Evolutionary conservation across 1,140 invertebrate species (phyloP).

Genomic region (Aethina tumida): DNA sequence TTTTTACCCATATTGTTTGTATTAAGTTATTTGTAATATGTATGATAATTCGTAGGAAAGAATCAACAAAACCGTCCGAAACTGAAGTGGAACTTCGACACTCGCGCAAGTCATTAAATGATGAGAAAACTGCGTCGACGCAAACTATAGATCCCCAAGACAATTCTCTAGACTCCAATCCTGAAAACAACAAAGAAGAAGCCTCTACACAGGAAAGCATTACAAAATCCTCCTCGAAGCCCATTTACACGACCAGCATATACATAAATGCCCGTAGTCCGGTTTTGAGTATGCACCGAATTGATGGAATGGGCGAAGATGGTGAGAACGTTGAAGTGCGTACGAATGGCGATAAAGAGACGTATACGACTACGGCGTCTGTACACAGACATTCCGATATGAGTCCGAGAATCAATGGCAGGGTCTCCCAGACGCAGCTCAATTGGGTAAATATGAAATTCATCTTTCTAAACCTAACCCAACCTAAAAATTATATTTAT

Average conservation of each 20-base stretch:
- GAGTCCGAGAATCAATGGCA: slow-evolving; percentile 11
- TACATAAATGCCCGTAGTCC: slow-evolving; percentile 32
- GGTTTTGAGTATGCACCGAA: slow-evolving; percentile 18
- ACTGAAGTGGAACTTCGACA: too few relatives aligned
- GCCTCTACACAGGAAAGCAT: slow-evolving; percentile 3
- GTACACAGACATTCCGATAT: slow-evolving; percentile 26
- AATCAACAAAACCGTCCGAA: too few relatives aligned
- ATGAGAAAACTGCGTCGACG: too few relatives aligned
- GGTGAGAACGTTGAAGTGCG: slow-evolving; percentile 12
- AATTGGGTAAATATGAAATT: slow-evolving; percentile 23
- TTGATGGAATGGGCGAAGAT: slow-evolving; percentile 20
- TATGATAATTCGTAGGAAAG: too few relatives aligned
- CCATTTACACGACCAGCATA: slow-evolving; percentile 32
- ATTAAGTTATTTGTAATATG: too few relatives aligned
- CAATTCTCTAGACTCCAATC: too few relatives aligned
- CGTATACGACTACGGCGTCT: slow-evolving; percentile 26
- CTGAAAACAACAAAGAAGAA: slow-evolving; percentile 9
- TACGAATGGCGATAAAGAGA: slow-evolving; percentile 9
- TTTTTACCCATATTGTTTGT: too few relatives aligned
- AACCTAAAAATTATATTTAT: slow-evolving; percentile 5
- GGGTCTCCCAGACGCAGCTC: slow-evolving; percentile 9
- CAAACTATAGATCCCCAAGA: too few relatives aligned
- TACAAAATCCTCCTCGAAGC: not conserved
- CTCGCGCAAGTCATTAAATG: too few relatives aligned
- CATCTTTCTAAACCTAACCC: too few relatives aligned